Evolutionary conservation across 2,888 invertebrate species (phyloP).

Genomic region (Orchesellides sinensis): DNA sequence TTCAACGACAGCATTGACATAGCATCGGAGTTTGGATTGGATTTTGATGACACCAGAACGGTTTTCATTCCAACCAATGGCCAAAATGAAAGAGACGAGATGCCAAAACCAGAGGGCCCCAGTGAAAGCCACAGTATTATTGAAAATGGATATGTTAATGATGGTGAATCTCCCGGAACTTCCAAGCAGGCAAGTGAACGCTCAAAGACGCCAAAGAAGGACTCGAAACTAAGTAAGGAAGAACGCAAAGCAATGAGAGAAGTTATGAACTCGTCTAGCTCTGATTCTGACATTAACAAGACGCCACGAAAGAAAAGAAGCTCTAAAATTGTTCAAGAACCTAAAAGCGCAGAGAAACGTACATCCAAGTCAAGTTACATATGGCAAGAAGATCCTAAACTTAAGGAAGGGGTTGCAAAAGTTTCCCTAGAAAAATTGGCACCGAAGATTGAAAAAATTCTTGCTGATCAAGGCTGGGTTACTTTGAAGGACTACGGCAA

Average conservation of each 20-base stretch:
- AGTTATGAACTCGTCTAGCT: constrained; percentile 17
- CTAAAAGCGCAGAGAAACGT: neutral
- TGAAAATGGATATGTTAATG: neutral
- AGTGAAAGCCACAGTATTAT: too few relatives aligned
- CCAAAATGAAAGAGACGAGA: neutral
- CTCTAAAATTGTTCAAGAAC: neutral
- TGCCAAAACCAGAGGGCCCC: too few relatives aligned
- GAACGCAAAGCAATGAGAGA: constrained; percentile 24
- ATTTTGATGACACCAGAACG: constrained; percentile 19
- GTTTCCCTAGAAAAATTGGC: constrained; percentile 27
- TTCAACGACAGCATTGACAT: neutral
- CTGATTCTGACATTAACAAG: too few relatives aligned
- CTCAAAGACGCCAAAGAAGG: neutral
- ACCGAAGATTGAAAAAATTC: neutral
- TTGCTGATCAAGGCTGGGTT: constrained; percentile 15
- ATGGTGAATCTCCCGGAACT: too few relatives aligned
- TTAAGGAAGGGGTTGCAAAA: neutral
- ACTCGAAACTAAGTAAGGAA: constrained; percentile 2
- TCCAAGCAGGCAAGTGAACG: too few relatives aligned
- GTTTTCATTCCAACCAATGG: neutral
- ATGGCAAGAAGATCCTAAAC: constrained; percentile 32
- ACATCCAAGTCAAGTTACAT: too few relatives aligned
- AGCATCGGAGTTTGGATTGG: neutral
- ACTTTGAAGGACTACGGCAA: constrained; percentile 5
- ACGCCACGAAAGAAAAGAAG: neutral